Percentiles rank a stretch among this genome's conserved stretches.
These are phyloP conservation scores for Atherinosoma microstoma DNA, from an alignment of 2,797 vertebrate species.

Conservation along the genomic window DNA sequence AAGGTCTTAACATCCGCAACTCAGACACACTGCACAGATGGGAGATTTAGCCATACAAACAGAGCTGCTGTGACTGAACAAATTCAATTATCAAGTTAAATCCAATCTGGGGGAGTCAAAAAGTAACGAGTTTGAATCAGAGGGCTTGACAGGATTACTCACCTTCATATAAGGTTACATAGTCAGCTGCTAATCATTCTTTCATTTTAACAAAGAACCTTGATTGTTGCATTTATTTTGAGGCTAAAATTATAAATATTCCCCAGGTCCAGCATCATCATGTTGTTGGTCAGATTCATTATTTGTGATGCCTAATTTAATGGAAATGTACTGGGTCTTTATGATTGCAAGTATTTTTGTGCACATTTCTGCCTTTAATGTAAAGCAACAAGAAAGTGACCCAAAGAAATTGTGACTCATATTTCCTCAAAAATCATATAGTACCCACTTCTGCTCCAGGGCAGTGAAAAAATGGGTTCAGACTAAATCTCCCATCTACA, in stretches of 20 bases:
- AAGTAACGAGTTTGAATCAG: constrained; percentile 11
- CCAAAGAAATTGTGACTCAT: not conserved
- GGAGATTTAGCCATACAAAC: constrained; percentile 52
- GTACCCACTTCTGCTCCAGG: constrained; percentile 22
- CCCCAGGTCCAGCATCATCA: not conserved
- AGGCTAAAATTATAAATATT: not conserved
- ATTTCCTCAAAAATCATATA: constrained; percentile 6
- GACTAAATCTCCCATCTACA: constrained; percentile 61
- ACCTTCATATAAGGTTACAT: not conserved
- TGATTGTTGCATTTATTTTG: not conserved
- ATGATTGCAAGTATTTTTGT: not conserved
- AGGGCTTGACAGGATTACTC: not conserved
- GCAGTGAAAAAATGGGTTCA: constrained; percentile 33
- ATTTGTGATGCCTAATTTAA: not conserved
- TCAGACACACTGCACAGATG: constrained; percentile 57
- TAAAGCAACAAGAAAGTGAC: not conserved
- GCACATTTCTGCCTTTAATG: not conserved
- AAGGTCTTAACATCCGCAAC: constrained; percentile 55
- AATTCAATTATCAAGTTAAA: constrained; percentile 15
- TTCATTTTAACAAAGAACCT: not conserved
- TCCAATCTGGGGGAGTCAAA: constrained; percentile 15
- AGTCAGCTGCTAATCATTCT: not conserved
- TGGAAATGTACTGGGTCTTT: not conserved
- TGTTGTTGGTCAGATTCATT: not conserved
- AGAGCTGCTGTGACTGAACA: constrained; percentile 42